Base-by-base conservation (phyloP, 2,113 vertebrate genomes). In the Hippocampus mohnikei region DNA sequence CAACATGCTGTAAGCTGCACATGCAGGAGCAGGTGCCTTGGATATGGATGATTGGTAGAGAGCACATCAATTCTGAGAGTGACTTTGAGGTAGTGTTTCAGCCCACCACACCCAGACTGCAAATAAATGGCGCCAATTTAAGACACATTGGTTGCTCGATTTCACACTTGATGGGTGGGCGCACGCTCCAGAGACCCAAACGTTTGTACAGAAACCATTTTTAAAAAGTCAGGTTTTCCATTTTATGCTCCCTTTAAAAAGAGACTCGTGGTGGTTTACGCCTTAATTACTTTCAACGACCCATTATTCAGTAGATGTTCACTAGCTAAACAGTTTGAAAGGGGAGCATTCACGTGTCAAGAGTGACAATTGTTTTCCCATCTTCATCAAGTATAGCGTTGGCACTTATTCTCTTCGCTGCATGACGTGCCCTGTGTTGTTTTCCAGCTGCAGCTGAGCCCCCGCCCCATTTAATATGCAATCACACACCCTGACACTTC, bases 401-500 rank as follows among this genome's bases (percentile, higher is more conserved):
- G 46, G 50, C 37, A 55, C 66, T 59, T 44, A 67, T 65, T 76
- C 67, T 72, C 64, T 27, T 73, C 66, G 68, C 68, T 65, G 71
- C 60, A 66, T 76, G 71, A 85, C 81, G 78, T 78, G 70, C 29
- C 59, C 65, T 25, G 41, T 41, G 42, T 58, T 69, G 66, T 77
- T 78, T 83, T 73, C 63, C 85, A 79, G 84, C 81, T 81, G 83
- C 85, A 81, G 82, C 87, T 78, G 72, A 80, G 82, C 81, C 70
- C 74, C 72, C 27, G 53, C 44, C 77, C 76, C 70, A 52, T 80
- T 82, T 90, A 84, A 84, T 88, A 80, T 71, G 80, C 73, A 42
- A 77, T 66, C 75, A 72, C 80, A 74, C 76, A 70, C 71, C 2
- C 83, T 79, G 88, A 88, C 88, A 84, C 76, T 88, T 88, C 81